Conservation (phyloP, 2,888 invertebrate species). For the Rhagonycha lutea region DNA sequence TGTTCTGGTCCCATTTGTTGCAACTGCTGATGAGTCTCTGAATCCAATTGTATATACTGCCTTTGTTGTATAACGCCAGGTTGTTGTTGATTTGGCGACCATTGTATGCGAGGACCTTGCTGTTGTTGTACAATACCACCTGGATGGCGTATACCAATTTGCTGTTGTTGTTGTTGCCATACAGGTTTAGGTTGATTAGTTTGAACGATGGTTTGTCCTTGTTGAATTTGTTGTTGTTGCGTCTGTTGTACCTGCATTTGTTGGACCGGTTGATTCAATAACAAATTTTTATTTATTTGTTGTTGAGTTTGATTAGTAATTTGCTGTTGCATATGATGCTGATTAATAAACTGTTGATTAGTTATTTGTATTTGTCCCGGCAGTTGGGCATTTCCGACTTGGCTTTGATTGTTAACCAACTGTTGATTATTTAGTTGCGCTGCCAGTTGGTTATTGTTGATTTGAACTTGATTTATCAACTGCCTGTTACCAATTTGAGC, state of each 20-base stretch:
- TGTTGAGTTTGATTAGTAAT: constrained; percentile 20
- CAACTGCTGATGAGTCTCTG: constrained; percentile 80
- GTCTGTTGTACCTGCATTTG: constrained; percentile 30
- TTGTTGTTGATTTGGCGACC: constrained; percentile 33
- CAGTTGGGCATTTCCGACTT: background rate
- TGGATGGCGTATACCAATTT: constrained; percentile 36
- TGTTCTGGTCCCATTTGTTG: constrained; percentile 82
- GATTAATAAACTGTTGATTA: constrained; percentile 10
- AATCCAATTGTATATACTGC: constrained; percentile 80
- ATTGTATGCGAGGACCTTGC: constrained; percentile 21
- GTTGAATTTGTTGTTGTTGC: constrained; percentile 33
- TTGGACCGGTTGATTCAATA: constrained; percentile 16
- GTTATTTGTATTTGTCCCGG: background rate
- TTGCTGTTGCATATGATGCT: constrained; percentile 27
- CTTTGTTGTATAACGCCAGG: constrained; percentile 56
- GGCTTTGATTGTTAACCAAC: background rate
- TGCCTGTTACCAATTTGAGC: constrained; percentile 10
- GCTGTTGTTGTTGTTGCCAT: constrained; percentile 38
- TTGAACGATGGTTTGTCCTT: constrained; percentile 23
- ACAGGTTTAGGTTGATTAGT: constrained; percentile 24
- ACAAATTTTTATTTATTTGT: constrained; percentile 10
- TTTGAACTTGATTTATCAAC: background rate
- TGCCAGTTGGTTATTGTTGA: background rate
- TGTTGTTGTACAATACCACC: constrained; percentile 29
- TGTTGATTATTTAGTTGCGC: background rate